Base-by-base conservation (phyloP, 2,797 vertebrate genomes). In the Phaenicophaeus curvirostris region DNA sequence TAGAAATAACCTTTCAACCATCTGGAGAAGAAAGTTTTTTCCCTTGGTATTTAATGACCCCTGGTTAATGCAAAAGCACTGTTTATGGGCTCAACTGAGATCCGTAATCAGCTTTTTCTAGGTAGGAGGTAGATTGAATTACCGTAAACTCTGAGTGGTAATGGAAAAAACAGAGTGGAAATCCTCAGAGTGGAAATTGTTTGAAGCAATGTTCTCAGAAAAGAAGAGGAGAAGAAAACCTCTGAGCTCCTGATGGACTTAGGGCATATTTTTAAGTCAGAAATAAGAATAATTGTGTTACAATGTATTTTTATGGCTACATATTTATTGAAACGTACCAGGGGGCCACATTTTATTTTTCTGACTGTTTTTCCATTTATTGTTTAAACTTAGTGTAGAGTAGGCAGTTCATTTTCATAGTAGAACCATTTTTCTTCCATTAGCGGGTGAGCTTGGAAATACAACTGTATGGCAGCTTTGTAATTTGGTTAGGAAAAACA, bases 51-150 rank as follows among this genome's bases (percentile, higher is more conserved):
- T 92, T 95, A 93, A 92, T 94, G 87, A 73, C 73, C 62, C 62
- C 73, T 92, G 73, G 46, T 91, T 95, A 93, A 95, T 81, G 73
- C 35, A 81, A 92, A 90, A 85, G 20, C 85, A 55, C 58, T 83
- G 46, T 73, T 94, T 78, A 78, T 76, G 65, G 42, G 35, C 59
- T 91, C 83, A 74, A 33, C 46, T 27, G 80, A 78, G 94, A 95
- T 82, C 76, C 78, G 72, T 91, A 88, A 95, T 93, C 89, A 92
- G 91, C 44, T 76, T 84, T 93, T 44, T 69, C 51, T 67, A 93
- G 89, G 94, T 95, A 78, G 92, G 85, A 94, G 91, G 85, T 94
- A 92, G 87, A 94, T 84, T 91, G 79, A 75, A 46, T 89, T 91
- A 72, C 78, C 7, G 7, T 59, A 83, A 93, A 71, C 62, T 89